These are phyloP conservation scores for Listronotus oregonensis DNA, from an alignment of 1,140 invertebrate species.

Conservation along the genomic window DNA sequence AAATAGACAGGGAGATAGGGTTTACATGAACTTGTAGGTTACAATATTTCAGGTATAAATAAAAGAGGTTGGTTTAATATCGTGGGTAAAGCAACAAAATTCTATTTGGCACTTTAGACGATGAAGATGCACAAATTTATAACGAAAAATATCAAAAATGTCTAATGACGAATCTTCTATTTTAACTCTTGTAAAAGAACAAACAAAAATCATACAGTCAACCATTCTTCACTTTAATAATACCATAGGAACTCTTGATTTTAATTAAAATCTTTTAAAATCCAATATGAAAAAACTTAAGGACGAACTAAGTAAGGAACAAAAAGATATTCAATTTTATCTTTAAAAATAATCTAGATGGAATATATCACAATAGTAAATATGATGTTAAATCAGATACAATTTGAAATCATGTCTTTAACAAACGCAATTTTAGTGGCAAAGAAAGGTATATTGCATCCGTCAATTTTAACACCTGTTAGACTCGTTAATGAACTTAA, in stretches of 20 bases:
- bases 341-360: neutral
- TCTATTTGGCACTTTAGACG: conserved; percentile 1
- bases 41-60: neutral
- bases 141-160: neutral
- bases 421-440: too few species aligned
- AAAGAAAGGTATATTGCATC: too few species aligned
- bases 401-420: too few species aligned
- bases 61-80: conserved; percentile 7
- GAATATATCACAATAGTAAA: conserved; percentile 4
- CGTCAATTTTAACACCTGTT: too few species aligned
- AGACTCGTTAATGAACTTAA: neutral
- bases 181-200: neutral
- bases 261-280: conserved; percentile 8
- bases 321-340: neutral
- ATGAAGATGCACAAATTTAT: conserved; percentile 14
- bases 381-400: conserved; percentile 1
- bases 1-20: neutral
- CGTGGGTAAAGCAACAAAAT: conserved; percentile 4
- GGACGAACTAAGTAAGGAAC: neutral
- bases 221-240: conserved; percentile 2
- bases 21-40: neutral
- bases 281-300: neutral
- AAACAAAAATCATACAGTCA: conserved; percentile 3
- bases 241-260: neutral
- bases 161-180: neutral